phyloP scores from a whole-genome alignment of 2,113 vertebrate genomes.

The Macroglossus sobrinus region DNA sequence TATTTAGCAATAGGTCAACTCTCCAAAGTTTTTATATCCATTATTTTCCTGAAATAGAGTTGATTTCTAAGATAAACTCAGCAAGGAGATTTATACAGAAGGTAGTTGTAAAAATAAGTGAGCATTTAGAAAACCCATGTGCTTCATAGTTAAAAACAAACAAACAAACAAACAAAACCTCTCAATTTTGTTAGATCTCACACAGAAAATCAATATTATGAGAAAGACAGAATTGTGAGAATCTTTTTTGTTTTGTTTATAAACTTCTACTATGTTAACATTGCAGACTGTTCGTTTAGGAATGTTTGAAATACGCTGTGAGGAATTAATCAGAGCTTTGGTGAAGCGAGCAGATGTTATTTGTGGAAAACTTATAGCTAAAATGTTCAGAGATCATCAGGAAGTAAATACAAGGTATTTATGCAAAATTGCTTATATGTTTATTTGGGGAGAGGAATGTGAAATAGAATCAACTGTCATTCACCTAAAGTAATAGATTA shows the following conservation, averaged over 20 bases:
- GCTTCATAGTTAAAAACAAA: not conserved
- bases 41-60: not conserved
- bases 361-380: conserved; percentile 82
- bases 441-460: not conserved
- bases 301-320: conserved; percentile 91
- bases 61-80: not conserved
- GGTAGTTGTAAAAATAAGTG: not conserved
- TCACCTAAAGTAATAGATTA: not conserved
- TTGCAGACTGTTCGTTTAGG: conserved; percentile 86
- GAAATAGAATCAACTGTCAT: not conserved
- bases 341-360: conserved; percentile 84
- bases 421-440: not conserved
- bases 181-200: not conserved
- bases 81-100: not conserved
- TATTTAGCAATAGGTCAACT: not conserved
- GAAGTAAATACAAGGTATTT: conserved; percentile 82
- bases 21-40: not conserved
- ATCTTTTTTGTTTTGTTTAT: not conserved
- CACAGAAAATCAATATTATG: not conserved
- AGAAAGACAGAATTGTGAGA: not conserved
- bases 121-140: not conserved
- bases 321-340: conserved; percentile 85
- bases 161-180: too few species aligned
- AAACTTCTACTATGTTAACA: not conserved
- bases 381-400: conserved; percentile 86